Base-by-base conservation (phyloP, 2,888 invertebrate genomes). In the Brachylomia viminalis region DNA sequence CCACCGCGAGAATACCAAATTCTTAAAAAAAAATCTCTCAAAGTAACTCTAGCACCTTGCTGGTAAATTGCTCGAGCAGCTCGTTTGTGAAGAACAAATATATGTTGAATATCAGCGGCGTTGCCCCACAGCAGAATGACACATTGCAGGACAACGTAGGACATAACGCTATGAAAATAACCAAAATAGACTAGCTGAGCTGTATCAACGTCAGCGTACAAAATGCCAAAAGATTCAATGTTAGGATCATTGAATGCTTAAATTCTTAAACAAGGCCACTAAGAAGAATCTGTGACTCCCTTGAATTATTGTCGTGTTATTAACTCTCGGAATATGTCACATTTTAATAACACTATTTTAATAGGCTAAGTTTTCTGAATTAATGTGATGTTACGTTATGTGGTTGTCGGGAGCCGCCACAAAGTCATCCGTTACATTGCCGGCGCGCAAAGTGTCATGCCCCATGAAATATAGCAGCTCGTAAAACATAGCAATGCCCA, bases 401-500 rank as follows among this genome's bases (percentile, higher is more conserved):
- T 65, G 45, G 65, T 68, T 67, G 75, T 73, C 71, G 56, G 30
- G 30, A 27, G n/a, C 64, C 47, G n/a, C 73, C 73, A 72, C 79
- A 52, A 38, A 74, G 80, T 86, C 80, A 87, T 87, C 68, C 67
- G 75, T 83, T 78, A 83, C 72, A 70, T 79, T 38, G 71, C 76
- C 65, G 27, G 65, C 54, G 72, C 70, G 52, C 73, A 73, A 75
- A 75, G 79, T 73, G 84, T 81, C 88, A 84, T 74, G 62, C 62
- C n/a, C n/a, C 72, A 62, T 89, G 84, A 89, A 80, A 86, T 89
- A 89, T 86, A 73, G 73, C 38, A 58, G 81, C 82, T 86, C 86
- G 81, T 89, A 89, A 88, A 87, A 84, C 78, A 88, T 72, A 64
- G 76, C 78, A 72, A 80, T 80, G 86, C 82, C 80, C 77, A 82